These are phyloP conservation scores for Epirrhoe alternata DNA, from an alignment of 2,888 invertebrate species.

Conservation along the genomic window DNA sequence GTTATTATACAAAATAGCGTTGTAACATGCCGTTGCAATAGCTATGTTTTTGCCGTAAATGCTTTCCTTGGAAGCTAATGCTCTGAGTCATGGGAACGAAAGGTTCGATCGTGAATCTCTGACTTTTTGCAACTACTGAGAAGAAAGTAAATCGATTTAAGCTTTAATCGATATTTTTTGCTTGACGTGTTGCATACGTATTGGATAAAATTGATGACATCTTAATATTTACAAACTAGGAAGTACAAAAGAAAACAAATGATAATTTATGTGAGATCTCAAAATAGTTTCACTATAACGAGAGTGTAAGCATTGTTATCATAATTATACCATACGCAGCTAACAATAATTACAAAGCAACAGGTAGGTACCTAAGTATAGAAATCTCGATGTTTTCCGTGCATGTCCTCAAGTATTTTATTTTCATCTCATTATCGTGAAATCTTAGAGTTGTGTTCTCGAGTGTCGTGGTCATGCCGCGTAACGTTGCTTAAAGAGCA, in stretches of 20 bases:
- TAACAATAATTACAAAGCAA: conserved; percentile 41
- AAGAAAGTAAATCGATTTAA: background rate
- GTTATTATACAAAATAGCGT: conserved; percentile 56
- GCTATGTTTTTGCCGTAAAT: conserved; percentile 62
- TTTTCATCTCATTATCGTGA: conserved; percentile 65
- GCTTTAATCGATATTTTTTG: background rate
- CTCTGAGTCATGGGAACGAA: conserved; percentile 51
- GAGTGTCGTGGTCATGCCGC: conserved; percentile 55
- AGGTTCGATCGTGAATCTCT: conserved; percentile 36
- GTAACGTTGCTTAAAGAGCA: conserved; percentile 53
- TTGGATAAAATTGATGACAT: background rate
- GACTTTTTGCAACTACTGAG: conserved; percentile 4
- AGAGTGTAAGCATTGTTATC: conserved; percentile 48
- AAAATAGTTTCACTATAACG: conserved; percentile 51
- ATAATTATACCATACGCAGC: conserved; percentile 41
- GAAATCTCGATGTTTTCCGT: conserved; percentile 60
- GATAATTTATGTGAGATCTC: background rate
- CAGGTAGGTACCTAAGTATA: no score
- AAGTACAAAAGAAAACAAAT: background rate
- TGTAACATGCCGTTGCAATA: conserved; percentile 33
- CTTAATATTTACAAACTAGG: background rate
- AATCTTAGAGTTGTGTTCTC: conserved; percentile 55
- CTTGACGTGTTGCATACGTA: background rate
- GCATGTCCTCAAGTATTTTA: conserved; percentile 53
- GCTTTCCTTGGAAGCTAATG: conserved; percentile 65